Base-by-base conservation (phyloP, 2,888 invertebrate genomes). In the Caenorhabditis sp. region DNA sequence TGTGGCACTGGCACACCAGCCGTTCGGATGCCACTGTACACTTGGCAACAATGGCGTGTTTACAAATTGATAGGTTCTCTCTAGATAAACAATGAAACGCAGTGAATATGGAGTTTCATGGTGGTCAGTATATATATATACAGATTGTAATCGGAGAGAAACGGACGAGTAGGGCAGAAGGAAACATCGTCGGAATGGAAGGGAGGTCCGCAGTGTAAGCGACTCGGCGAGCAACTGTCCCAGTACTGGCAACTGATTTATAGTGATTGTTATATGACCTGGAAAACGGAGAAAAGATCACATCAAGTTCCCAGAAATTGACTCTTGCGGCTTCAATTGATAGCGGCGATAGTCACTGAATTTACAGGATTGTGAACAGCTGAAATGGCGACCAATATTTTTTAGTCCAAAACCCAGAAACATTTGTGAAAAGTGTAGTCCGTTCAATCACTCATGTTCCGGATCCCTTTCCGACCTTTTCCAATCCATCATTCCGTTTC, bases 1-100 rank as follows among this genome's bases (percentile, higher is more conserved):
- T 56, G 56, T 22, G 56, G 52, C 26, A n/a, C n/a, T n/a, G n/a
- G 30, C 8, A 20, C 11, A 13, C 45, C 24, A 32, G 50, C 27
- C 32, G 55, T 37, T 53, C 35, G n/a, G 45, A 30, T 50, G 50
- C 35, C 46, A 59, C 46, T 46, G 35, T 46, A 59, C 59, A 35
- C 35, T 45, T 30, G 30, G 32, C n/a, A 9, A 35, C n/a, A 22
- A 27, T 27, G 46, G 37, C 45, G 32, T 59, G 59, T 59, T 59
- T 59, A 59, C 59, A 46, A 59, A 59, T 59, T 59, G 59, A 46
- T 46, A 24, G 59, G 59, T 15, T 59, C 11, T n/a, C n/a, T 22
- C 30, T 27, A 43, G 45, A 56, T 56, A 41, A 39, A 56, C 56
- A 39, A 50, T 50, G 32, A 9, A 20, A 48, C 9, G 30, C 15